These are phyloP conservation scores for Varanus salvator DNA, from an alignment of 2,113 vertebrate species.

Conservation along the genomic window DNA sequence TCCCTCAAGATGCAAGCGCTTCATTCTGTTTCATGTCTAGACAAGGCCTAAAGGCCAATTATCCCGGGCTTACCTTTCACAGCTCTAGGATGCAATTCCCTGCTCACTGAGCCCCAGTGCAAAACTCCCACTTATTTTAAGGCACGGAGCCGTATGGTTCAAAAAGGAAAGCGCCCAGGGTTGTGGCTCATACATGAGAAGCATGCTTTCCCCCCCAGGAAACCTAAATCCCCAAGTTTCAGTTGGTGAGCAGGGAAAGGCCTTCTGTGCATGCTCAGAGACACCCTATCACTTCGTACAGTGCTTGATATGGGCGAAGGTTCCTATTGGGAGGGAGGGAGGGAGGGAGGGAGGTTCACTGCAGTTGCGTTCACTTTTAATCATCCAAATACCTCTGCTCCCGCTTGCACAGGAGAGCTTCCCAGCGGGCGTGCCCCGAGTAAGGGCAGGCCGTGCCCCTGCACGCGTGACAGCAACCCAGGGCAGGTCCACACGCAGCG, in stretches of 20 bases:
- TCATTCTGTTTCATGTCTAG: not conserved
- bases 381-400: not conserved
- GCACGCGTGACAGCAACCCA: not conserved
- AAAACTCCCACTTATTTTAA: slow-evolving; percentile 11
- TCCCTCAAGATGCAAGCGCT: not conserved
- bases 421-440: not conserved
- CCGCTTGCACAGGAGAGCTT: not conserved
- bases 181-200: not conserved
- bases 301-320: not conserved
- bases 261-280: not conserved
- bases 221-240: not conserved
- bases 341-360: too few species aligned
- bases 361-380: not conserved
- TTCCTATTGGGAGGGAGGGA: not conserved
- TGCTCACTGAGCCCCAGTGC: not conserved
- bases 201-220: not conserved
- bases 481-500: too few species aligned
- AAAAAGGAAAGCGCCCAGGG: not conserved
- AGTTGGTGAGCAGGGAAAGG: not conserved
- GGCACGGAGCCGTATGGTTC: too few species aligned
- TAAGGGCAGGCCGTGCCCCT: not conserved
- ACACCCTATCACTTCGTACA: not conserved
- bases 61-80: not conserved
- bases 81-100: not conserved
- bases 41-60: not conserved